Evolutionary conservation across 2,113 vertebrate genomes (phyloP).

Genomic region (Mionectes macconnelli): DNA sequence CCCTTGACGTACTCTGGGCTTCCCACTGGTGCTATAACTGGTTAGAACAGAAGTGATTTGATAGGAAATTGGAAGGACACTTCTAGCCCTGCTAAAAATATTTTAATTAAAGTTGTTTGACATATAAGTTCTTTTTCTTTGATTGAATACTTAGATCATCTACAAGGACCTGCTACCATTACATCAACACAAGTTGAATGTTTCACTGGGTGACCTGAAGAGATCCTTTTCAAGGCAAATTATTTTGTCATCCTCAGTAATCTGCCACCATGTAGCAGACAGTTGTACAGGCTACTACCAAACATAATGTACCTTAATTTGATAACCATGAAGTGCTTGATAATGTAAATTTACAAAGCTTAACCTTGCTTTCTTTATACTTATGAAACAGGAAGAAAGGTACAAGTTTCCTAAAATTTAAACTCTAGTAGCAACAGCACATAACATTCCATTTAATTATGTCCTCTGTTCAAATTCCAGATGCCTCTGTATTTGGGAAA

Average conservation of each 20-base stretch:
- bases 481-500: conserved; percentile 64
- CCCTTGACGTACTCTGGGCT: background rate
- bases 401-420: conserved; percentile 4
- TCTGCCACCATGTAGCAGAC: background rate
- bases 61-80: background rate
- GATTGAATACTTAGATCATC: background rate
- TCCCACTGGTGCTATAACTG: background rate
- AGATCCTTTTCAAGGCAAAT: background rate
- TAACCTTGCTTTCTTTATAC: background rate
- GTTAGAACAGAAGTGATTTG: background rate
- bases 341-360: background rate
- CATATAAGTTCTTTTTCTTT: background rate
- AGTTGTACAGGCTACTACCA: background rate
- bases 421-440: conserved; percentile 54
- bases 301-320: background rate
- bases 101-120: background rate
- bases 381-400: background rate
- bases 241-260: background rate
- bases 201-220: background rate
- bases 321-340: background rate
- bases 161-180: background rate
- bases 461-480: conserved; percentile 51
- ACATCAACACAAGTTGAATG: background rate
- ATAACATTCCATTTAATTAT: conserved; percentile 49
- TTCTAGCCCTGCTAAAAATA: background rate